Conservation (phyloP, 2,797 vertebrate species). For the Halcyon leucocephala region DNA sequence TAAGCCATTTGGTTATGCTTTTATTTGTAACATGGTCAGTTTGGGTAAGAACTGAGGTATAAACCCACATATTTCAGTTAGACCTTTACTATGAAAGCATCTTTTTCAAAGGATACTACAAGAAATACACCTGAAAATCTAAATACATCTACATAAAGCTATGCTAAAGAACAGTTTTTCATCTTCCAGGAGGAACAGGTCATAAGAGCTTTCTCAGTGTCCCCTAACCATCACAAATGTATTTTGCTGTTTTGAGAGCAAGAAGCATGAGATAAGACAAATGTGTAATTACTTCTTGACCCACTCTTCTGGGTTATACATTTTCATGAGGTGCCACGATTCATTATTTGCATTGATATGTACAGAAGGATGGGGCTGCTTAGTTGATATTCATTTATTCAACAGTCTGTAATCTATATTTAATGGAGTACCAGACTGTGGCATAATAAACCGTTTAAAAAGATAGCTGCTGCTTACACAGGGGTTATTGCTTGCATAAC, state of each 20-base stretch:
- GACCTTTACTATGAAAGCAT: not conserved
- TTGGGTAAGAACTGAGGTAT: not conserved
- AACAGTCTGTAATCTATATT: constrained; percentile 85
- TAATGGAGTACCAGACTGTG: constrained; percentile 85
- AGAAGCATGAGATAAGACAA: constrained; percentile 82
- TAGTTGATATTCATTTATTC: constrained; percentile 87
- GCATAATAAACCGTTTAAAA: constrained; percentile 86
- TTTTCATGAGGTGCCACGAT: constrained; percentile 82
- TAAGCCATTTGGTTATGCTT: not conserved
- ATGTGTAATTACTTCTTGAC: constrained; percentile 83
- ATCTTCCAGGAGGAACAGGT: constrained; percentile 30
- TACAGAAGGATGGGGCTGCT: constrained; percentile 77
- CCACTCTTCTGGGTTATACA: constrained; percentile 77
- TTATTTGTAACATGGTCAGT: not conserved
- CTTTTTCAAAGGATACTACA: not conserved
- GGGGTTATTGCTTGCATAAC: constrained; percentile 85
- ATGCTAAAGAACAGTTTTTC: not conserved
- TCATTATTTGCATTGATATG: constrained; percentile 83
- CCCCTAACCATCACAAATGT: constrained; percentile 26
- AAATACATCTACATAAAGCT: not conserved
- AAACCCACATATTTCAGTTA: not conserved
- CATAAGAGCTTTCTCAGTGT: constrained; percentile 21
- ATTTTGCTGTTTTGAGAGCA: constrained; percentile 73
- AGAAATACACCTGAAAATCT: not conserved
- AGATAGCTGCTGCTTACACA: constrained; percentile 81